Conservation (phyloP, 1,140 invertebrate species). For the Lucilia sericata region DNA sequence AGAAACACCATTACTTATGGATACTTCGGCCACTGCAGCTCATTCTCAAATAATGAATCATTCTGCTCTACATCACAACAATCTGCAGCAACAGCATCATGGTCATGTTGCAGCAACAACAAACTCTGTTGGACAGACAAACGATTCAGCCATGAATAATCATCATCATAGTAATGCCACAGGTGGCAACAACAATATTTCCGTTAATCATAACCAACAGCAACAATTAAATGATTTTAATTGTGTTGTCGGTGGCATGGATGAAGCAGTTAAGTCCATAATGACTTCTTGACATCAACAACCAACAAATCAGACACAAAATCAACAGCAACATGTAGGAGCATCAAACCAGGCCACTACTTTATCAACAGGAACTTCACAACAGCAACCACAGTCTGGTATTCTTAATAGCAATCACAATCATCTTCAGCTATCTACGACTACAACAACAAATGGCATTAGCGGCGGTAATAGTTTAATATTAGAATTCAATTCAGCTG, state of each 20-base stretch:
- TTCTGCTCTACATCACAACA: slow-evolving; percentile 48
- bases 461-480: slow-evolving; percentile 53
- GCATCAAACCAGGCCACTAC: slow-evolving; percentile 30
- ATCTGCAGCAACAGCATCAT: slow-evolving; percentile 42
- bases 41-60: slow-evolving; percentile 44
- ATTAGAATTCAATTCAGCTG: slow-evolving; percentile 64
- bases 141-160: neutral
- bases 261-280: slow-evolving; percentile 66
- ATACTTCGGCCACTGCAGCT: slow-evolving; percentile 51
- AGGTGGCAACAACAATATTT: slow-evolving; percentile 46
- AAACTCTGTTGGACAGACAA: neutral
- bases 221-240: slow-evolving; percentile 59
- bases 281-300: slow-evolving; percentile 65
- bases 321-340: slow-evolving; percentile 33
- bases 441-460: slow-evolving; percentile 27
- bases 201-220: neutral
- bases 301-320: slow-evolving; percentile 33
- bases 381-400: slow-evolving; percentile 12
- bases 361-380: neutral
- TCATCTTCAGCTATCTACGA: neutral
- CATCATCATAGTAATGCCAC: slow-evolving; percentile 49
- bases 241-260: slow-evolving; percentile 60
- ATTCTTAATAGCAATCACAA: neutral
- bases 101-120: slow-evolving; percentile 18
- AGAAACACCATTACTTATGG: slow-evolving; percentile 53